Evolutionary conservation across 1,140 invertebrate species (phyloP).

Genomic region (Thaumetopoea pityocampa): DNA sequence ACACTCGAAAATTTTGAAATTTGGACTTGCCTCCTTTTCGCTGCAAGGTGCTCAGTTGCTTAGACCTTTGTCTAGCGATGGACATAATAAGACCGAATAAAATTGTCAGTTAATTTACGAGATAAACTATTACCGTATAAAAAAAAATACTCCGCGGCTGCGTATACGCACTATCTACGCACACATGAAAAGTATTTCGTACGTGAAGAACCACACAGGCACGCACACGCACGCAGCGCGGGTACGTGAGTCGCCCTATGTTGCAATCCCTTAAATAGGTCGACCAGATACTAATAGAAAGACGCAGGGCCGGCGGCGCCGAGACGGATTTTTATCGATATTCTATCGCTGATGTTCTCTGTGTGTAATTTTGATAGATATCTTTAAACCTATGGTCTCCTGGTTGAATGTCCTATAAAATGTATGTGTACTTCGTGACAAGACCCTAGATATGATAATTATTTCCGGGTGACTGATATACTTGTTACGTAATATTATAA

Average conservation of each 20-base stretch:
- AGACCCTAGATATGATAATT: too few species aligned
- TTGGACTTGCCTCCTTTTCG: too few species aligned
- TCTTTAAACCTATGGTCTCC: slow-evolving; percentile 6
- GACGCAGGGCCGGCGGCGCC: slow-evolving; percentile 46
- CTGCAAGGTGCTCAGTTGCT: too few species aligned
- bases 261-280: slow-evolving; percentile 71
- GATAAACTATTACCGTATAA: too few species aligned
- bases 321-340: slow-evolving; percentile 19
- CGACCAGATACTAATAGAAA: slow-evolving; percentile 65
- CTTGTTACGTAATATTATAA: too few species aligned
- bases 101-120: too few species aligned
- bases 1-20: too few species aligned
- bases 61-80: too few species aligned
- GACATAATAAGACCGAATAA: too few species aligned
- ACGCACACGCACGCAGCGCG: slow-evolving; percentile 13
- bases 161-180: slow-evolving; percentile 15
- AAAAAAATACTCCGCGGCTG: slow-evolving; percentile 7
- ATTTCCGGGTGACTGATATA: too few species aligned
- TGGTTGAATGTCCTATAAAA: slow-evolving; percentile 7
- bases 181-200: slow-evolving; percentile 5
- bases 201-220: slow-evolving; percentile 3
- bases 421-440: too few species aligned
- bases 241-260: slow-evolving; percentile 50
- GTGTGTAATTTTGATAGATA: slow-evolving; percentile 17
- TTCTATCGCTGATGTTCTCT: slow-evolving; percentile 5